Evolutionary conservation across 2,888 invertebrate genomes (phyloP).

Genomic region (Athalia circularis): DNA sequence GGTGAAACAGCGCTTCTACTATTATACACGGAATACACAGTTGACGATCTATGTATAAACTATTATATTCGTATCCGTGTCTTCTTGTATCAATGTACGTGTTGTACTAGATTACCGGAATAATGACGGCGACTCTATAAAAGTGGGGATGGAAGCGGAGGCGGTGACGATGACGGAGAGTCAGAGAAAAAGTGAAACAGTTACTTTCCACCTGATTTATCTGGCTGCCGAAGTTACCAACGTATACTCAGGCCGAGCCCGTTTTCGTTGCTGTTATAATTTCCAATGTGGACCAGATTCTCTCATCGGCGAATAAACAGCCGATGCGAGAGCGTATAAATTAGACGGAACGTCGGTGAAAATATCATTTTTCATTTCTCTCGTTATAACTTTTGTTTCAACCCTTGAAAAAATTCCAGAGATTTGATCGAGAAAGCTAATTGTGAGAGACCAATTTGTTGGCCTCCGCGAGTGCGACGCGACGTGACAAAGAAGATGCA

Average conservation of each 20-base stretch:
- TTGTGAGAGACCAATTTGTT: background rate
- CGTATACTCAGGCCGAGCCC: background rate
- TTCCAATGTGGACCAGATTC: too few relatives aligned
- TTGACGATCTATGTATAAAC: background rate
- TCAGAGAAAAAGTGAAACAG: slow-evolving; percentile 42
- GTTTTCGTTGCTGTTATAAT: slow-evolving; percentile 25
- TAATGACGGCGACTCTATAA: background rate
- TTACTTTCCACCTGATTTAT: slow-evolving; percentile 45
- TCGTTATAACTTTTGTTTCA: too few relatives aligned
- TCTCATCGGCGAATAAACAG: too few relatives aligned
- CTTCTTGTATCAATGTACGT: background rate
- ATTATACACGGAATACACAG: background rate
- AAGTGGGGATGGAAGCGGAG: slow-evolving; percentile 4
- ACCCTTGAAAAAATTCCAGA: too few relatives aligned
- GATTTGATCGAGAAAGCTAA: too few relatives aligned
- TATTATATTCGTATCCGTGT: background rate
- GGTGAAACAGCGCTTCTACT: slow-evolving; percentile 1
- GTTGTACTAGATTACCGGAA: slow-evolving; percentile 34
- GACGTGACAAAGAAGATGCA: background rate
- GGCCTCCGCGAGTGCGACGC: background rate
- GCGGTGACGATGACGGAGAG: slow-evolving; percentile 36
- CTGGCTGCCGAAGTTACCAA: background rate
- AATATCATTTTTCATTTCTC: too few relatives aligned
- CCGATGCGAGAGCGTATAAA: too few relatives aligned
- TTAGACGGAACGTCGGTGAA: too few relatives aligned